Conservation (phyloP, 2,888 invertebrate genomes). For the Hyppa rectilinea region DNA sequence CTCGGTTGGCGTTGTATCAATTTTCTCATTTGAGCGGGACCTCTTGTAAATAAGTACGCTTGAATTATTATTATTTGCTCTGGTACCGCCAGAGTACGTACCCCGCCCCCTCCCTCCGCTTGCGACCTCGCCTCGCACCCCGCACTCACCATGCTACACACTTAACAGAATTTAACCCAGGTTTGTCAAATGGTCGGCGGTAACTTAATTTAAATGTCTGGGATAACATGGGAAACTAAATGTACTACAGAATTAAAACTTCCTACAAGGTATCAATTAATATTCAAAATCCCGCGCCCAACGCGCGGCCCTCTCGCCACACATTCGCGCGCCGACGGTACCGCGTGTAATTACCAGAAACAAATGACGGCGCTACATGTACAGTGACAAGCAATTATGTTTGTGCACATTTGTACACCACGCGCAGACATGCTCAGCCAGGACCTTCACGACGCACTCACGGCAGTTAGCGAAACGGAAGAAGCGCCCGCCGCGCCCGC, state of each 20-base stretch:
- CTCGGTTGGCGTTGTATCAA: constrained; percentile 35
- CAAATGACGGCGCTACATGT: constrained; percentile 8
- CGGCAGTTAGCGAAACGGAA: not conserved
- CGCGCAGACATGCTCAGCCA: not conserved
- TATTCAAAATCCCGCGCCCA: constrained; percentile 3
- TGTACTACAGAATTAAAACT: constrained; percentile 17
- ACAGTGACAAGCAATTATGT: not conserved
- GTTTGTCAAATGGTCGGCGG: constrained; percentile 5
- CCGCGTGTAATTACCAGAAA: constrained; percentile 27
- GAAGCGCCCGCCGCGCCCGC: not conserved
- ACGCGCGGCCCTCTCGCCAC: no score
- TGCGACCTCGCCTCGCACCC: not conserved
- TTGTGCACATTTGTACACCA: not conserved
- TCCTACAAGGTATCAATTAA: constrained; percentile 2
- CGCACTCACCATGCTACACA: not conserved
- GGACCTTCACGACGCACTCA: not conserved
- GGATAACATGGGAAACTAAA: not conserved
- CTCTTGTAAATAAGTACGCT: constrained; percentile 38
- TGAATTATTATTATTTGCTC: constrained; percentile 43
- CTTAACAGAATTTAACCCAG: constrained; percentile 21
- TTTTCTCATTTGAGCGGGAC: constrained; percentile 40
- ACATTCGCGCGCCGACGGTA: not conserved
- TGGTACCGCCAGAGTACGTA: constrained; percentile 12
- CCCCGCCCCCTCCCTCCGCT: not conserved
- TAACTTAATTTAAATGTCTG: constrained; percentile 16